Evolutionary conservation across 2,888 invertebrate species (phyloP).

Genomic region (Athripsodes cinereus): DNA sequence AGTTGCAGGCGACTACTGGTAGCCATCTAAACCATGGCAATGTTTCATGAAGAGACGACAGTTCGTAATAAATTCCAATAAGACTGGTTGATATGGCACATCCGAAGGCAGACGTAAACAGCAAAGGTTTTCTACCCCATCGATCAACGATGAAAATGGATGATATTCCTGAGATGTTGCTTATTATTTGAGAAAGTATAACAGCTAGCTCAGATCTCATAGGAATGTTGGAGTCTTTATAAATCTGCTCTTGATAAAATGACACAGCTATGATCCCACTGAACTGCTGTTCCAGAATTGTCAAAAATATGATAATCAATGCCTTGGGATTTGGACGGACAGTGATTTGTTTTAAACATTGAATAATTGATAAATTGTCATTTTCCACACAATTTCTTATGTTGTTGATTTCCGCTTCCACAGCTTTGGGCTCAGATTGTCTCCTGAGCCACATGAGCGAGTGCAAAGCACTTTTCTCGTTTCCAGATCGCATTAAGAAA

Average conservation of each 20-base stretch:
- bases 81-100: slow-evolving; percentile 17
- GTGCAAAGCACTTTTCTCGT: slow-evolving; percentile 20
- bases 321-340: slow-evolving; percentile 24
- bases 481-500: slow-evolving; percentile 23
- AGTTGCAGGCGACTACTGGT: slow-evolving; percentile 16
- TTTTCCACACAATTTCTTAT: slow-evolving; percentile 18
- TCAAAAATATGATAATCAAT: slow-evolving; percentile 16
- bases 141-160: slow-evolving; percentile 22
- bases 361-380: slow-evolving; percentile 17
- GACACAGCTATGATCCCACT: slow-evolving; percentile 21
- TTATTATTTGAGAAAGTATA: slow-evolving; percentile 18
- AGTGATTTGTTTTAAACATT: slow-evolving; percentile 21
- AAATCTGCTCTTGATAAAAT: slow-evolving; percentile 25
- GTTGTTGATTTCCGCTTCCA: slow-evolving; percentile 17
- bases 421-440: slow-evolving; percentile 14
- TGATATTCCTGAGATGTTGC: slow-evolving; percentile 16
- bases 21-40: slow-evolving; percentile 20
- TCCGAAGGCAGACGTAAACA: slow-evolving; percentile 21
- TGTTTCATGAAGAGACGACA: slow-evolving; percentile 14
- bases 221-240: slow-evolving; percentile 17
- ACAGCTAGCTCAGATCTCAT: slow-evolving; percentile 22
- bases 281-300: slow-evolving; percentile 23
- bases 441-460: slow-evolving; percentile 24
- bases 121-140: slow-evolving; percentile 26
- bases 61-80: slow-evolving; percentile 18